These are phyloP conservation scores for Lepidurus packardi DNA, from an alignment of 1,140 invertebrate genomes.

Conservation along the genomic window DNA sequence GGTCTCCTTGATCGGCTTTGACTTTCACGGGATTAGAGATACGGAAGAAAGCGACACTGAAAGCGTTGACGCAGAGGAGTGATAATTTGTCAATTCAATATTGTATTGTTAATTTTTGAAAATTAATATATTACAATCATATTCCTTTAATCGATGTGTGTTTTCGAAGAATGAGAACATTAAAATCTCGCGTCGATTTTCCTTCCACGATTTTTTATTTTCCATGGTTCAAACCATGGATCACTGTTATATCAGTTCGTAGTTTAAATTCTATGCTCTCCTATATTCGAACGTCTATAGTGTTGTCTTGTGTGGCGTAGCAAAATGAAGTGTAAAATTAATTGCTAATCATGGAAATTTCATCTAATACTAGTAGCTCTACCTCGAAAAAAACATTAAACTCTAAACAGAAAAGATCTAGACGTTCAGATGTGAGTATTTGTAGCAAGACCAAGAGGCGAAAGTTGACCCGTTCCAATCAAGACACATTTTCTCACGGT, in stretches of 20 bases:
- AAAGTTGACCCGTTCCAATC: background rate
- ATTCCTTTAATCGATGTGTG: too few species aligned
- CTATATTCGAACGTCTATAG: too few species aligned
- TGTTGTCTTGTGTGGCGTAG: too few species aligned
- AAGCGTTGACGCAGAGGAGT: background rate
- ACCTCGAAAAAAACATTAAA: background rate
- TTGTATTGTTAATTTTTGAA: background rate
- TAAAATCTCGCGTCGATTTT: too few species aligned
- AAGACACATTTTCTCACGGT: background rate
- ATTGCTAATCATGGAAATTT: too few species aligned
- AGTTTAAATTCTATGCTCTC: too few species aligned
- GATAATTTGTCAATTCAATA: background rate
- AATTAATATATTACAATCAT: too few species aligned
- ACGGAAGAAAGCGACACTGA: background rate
- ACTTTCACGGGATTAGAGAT: background rate
- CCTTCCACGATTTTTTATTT: too few species aligned
- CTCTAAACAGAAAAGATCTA: background rate
- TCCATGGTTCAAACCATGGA: too few species aligned
- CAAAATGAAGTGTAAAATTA: too few species aligned
- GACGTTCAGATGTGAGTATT: background rate
- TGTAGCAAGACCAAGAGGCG: background rate
- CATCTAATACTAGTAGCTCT: background rate
- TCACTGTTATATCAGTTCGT: too few species aligned
- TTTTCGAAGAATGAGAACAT: too few species aligned
- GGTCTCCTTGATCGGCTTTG: background rate